Percentiles rank a stretch among this genome's conserved stretches.
phyloP scores from a whole-genome alignment of 1,140 invertebrate species.

The Temnothorax nylanderi region DNA sequence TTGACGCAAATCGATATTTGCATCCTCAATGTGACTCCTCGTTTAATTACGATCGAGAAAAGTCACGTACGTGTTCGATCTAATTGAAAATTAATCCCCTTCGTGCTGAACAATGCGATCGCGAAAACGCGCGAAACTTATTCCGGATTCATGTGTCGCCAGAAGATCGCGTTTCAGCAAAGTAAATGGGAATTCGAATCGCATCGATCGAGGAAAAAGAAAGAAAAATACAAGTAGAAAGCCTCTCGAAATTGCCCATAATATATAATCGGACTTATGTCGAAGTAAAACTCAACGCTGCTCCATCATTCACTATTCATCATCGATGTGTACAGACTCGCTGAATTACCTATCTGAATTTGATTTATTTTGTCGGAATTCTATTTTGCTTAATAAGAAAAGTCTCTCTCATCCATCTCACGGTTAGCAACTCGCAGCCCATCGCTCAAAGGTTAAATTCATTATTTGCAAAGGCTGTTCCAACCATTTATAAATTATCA shows the following conservation, averaged over 20 bases:
- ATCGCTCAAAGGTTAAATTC: neutral
- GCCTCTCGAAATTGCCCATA: neutral
- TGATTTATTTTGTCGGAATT: slow-evolving; percentile 20
- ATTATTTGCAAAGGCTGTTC: neutral
- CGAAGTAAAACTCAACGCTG: slow-evolving; percentile 7
- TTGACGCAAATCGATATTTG: slow-evolving; percentile 13
- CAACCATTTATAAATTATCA: slow-evolving; percentile 22
- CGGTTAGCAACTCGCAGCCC: neutral
- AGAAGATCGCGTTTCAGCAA: slow-evolving; percentile 15
- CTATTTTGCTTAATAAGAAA: slow-evolving; percentile 18
- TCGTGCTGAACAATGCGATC: slow-evolving; percentile 11
- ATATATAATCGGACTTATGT: neutral
- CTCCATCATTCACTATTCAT: slow-evolving; percentile 30
- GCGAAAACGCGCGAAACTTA: slow-evolving; percentile 38
- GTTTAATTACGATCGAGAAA: slow-evolving; percentile 36
- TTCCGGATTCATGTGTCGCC: neutral
- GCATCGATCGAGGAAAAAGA: neutral
- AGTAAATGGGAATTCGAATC: slow-evolving; percentile 14
- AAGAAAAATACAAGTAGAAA: neutral
- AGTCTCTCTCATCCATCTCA: slow-evolving; percentile 10
- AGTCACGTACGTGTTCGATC: slow-evolving; percentile 8
- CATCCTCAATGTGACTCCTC: neutral
- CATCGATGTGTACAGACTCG: slow-evolving; percentile 13
- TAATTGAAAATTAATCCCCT: slow-evolving; percentile 51
- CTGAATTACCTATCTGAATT: slow-evolving; percentile 8